Percentiles rank a stretch among this genome's conserved stretches.
Evolutionary conservation across 2,797 vertebrate species (phyloP).

Genomic region (Myotis vivesi): DNA sequence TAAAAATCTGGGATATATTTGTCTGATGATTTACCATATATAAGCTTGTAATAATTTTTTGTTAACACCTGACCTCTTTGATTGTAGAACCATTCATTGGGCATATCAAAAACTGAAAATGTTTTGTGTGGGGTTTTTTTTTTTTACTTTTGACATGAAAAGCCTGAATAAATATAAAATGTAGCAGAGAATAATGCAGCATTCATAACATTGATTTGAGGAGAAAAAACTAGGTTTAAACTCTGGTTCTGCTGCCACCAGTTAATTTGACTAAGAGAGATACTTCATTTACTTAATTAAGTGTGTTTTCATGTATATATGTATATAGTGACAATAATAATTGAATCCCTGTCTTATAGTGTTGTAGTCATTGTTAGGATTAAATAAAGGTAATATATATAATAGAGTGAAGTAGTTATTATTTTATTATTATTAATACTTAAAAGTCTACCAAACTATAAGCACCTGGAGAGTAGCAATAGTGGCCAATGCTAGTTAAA

Average conservation of each 20-base stretch:
- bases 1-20: not conserved
- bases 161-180: not conserved
- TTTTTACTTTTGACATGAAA: not conserved
- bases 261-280: not conserved
- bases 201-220: not conserved
- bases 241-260: not conserved
- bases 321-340: not conserved
- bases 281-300: not conserved
- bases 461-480: not conserved
- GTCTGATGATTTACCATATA: not conserved
- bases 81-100: not conserved
- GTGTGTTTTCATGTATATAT: not conserved
- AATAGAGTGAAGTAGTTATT: not conserved
- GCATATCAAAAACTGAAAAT: not conserved
- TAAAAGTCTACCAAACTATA: not conserved
- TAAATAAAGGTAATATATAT: not conserved
- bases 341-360: not conserved
- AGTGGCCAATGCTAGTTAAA: accelerated
- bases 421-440: not conserved
- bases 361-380: not conserved
- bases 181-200: not conserved
- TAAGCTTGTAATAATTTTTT: not conserved
- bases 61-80: not conserved
- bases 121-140: too few relatives aligned
- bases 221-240: not conserved